Conservation (phyloP, 2,888 invertebrate genomes). For the Athrips mouffetella region DNA sequence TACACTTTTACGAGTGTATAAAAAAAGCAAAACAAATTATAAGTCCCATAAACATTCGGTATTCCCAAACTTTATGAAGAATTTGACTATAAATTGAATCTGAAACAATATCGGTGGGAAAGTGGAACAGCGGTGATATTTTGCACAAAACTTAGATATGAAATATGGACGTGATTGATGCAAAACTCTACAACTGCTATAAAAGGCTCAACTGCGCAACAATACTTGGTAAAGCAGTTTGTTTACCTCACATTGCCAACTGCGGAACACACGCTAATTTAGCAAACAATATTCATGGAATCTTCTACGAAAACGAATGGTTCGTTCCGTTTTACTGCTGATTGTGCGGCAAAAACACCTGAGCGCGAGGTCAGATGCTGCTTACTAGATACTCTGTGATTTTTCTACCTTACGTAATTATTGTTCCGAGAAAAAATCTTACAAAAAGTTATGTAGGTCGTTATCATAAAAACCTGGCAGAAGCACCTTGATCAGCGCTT, state of each 20-base stretch:
- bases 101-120: not conserved
- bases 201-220: constrained; percentile 4
- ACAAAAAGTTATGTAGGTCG: constrained; percentile 9
- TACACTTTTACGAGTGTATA: not conserved
- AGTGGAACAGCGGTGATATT: constrained; percentile 4
- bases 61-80: not conserved
- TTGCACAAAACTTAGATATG: not conserved
- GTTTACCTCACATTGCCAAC: not conserved
- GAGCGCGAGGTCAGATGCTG: constrained; percentile 42
- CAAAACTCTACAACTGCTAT: constrained; percentile 4
- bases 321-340: constrained; percentile 69
- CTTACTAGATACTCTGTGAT: constrained; percentile 34
- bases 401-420: constrained; percentile 23
- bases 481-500: constrained; percentile 14
- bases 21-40: not conserved
- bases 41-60: constrained; percentile 2
- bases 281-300: constrained; percentile 44
- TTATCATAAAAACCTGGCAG: constrained; percentile 9
- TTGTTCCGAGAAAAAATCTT: constrained; percentile 6
- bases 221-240: not conserved
- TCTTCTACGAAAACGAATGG: constrained; percentile 44
- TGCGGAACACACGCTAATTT: constrained; percentile 9
- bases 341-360: constrained; percentile 66
- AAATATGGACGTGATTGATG: constrained; percentile 7
- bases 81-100: constrained; percentile 1